Evolutionary conservation across 2,797 vertebrate species (phyloP).

Genomic region (Enteromius radiatus): DNA sequence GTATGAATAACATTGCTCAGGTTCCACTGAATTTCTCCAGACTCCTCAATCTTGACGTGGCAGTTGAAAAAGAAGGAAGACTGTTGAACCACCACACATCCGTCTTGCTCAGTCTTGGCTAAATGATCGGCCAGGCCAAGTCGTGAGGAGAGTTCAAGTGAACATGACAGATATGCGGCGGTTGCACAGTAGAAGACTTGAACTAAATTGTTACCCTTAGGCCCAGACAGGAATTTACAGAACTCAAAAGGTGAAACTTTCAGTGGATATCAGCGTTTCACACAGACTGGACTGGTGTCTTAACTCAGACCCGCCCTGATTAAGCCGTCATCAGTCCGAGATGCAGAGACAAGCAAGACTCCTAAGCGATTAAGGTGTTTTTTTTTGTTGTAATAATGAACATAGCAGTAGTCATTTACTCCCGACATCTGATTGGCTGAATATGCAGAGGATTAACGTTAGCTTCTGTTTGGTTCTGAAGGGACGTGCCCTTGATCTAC

Average conservation of each 20-base stretch:
- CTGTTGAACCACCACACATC: conserved; percentile 24
- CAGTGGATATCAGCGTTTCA: background rate
- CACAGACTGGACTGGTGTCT: no score
- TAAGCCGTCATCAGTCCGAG: no score
- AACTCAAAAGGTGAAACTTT: background rate
- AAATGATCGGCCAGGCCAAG: background rate
- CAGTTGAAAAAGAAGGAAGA: conserved; percentile 21
- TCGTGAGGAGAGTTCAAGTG: background rate
- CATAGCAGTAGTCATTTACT: no score
- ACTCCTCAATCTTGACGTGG: background rate
- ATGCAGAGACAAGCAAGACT: no score
- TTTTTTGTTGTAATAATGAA: no score
- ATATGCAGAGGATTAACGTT: no score
- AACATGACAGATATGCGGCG: background rate
- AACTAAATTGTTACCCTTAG: conserved; percentile 4
- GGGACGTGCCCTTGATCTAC: no score
- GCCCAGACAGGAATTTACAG: background rate
- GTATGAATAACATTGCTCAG: conserved; percentile 4
- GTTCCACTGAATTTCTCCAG: conserved; percentile 11
- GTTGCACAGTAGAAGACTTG: background rate
- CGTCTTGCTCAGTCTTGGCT: conserved; percentile 6
- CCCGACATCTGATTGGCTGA: no score
- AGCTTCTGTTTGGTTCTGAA: no score
- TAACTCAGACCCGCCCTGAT: no score
- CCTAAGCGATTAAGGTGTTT: no score